Base-by-base conservation (phyloP, 2,888 invertebrate genomes). In the Alitta virens region DNA sequence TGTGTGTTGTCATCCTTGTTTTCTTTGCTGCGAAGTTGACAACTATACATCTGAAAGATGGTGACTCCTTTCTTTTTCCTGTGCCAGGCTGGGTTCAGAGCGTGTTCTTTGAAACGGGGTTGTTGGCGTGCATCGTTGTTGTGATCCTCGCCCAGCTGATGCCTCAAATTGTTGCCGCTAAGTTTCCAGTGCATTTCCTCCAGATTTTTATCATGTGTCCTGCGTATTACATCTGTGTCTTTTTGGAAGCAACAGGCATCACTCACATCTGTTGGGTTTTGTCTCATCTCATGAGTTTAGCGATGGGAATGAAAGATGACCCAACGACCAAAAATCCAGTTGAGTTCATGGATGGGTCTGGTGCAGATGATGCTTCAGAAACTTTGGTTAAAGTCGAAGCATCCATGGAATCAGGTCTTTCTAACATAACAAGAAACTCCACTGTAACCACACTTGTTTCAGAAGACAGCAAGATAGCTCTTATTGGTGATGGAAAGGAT, bases 111-210 rank as follows among this genome's bases (percentile, higher is more conserved):
- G 63, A 66, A 51, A 63, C 63, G 2, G 66, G 66, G 2, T 25
- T 63, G 21, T 46, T 66, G 9, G 53, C 66, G 3, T 66, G 66
- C 46, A 49, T 66, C 18, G 63, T 64, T 14, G 62, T 66, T 3
- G 66, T 66, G 38, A 66, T 64, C 24, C 27, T 66, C n/a, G 63
- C 66, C n/a, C 66, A 66, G 56, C 49, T 66, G n/a, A 66, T 66
- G 66, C 63, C 66, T 9, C 66, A 66, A 56, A 66, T 66, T 23
- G 61, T 63, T 2, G 66, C 66, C 1, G 66, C 66, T 43, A 63
- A 66, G 38, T 66, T 60, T 26, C 66, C 66, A 1, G 66, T 66
- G 21, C 66, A 66, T 43, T 66, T 66, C 63, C 57, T 66, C 14
- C 61, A 66, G 62, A 52, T 63, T 27, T n/a, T 63, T 38, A 62